phyloP scores from a whole-genome alignment of 2,797 vertebrate genomes.

The Aeoliscus strigatus region DNA sequence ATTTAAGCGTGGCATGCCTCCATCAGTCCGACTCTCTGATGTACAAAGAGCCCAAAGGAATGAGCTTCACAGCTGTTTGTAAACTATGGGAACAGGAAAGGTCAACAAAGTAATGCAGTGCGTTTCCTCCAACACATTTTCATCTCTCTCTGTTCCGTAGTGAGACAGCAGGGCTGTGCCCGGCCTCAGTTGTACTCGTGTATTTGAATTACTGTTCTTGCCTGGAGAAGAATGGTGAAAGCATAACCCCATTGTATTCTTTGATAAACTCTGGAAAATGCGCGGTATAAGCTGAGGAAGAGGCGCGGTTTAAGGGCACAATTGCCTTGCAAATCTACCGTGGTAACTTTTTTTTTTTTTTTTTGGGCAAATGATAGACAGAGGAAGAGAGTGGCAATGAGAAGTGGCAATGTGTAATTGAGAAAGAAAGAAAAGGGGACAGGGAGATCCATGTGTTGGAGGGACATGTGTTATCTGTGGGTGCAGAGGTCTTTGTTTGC shows the following conservation, averaged over 20 bases:
- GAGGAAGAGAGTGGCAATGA: constrained; percentile 32
- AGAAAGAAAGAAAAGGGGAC: constrained; percentile 29
- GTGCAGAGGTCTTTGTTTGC: constrained; percentile 77
- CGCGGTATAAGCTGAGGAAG: constrained; percentile 70
- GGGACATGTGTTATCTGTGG: constrained; percentile 77
- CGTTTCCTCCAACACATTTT: constrained; percentile 70
- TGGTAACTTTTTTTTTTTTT: constrained; percentile 77
- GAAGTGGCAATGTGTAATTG: constrained; percentile 37
- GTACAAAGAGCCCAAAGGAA: constrained; percentile 78
- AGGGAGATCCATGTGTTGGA: constrained; percentile 55
- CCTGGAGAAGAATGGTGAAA: constrained; percentile 78
- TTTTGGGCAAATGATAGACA: constrained; percentile 15
- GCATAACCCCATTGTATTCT: constrained; percentile 79
- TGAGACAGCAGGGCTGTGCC: constrained; percentile 67
- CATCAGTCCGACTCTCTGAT: constrained; percentile 72
- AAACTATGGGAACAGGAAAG: constrained; percentile 76
- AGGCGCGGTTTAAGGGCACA: constrained; percentile 74
- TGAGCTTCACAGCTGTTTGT: constrained; percentile 79
- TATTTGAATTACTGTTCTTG: constrained; percentile 81
- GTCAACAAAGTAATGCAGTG: constrained; percentile 77
- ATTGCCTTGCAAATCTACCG: constrained; percentile 79
- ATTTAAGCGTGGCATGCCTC: constrained; percentile 70
- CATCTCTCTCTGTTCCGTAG: constrained; percentile 69
- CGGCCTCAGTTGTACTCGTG: constrained; percentile 67
- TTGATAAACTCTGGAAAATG: constrained; percentile 80